Base-by-base conservation (phyloP, 2,797 vertebrate species). In the Cetoscarus ocellatus region DNA sequence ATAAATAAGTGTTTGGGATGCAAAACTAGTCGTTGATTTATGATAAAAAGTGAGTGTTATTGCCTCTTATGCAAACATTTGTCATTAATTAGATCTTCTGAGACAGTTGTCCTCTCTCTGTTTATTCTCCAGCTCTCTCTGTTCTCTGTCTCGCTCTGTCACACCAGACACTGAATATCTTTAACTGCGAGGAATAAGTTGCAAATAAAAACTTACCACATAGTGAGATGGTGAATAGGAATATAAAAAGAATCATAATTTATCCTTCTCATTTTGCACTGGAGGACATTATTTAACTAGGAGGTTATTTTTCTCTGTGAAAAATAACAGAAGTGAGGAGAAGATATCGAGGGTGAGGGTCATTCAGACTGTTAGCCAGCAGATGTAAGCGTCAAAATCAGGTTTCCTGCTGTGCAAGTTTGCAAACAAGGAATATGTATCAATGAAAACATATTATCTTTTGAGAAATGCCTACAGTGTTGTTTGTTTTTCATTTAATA, bases 61-160 rank as follows among this genome's bases (percentile, higher is more conserved):
- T 44, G 45, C 55, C 52, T 1, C 49, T 45, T 6, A 6, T 44
- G 7, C 10, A 10, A 1, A 2, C 12, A 3, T 1, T 7, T 19
- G 50, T 66, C 49, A 44, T 62, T 65, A 65, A 57, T 39, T 59
- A 48, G 13, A 38, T 13, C 53, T 48, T 70, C 38, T 3, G 34
- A 38, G 62, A 34, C 35, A 59, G 57, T 48, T n/a, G 6, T 71
- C 27, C 35, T 54, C 14, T 15, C 34, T n/a, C 34, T n/a, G 36
- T 2, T 54, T 35, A 54, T 54, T 54, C 38, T 38, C 35, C 52
- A 61, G 10, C 40, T 60, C 51, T 3, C 48, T 13, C 10, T 50
- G 54, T 27, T 49, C 18, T 49, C 14, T 44, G 7, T 6, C 34
- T 9, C 34, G 14, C 62, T 8, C 17, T 14, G 27, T 19, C 53